Conservation (phyloP, 1,140 invertebrate species). For the Drosophila erecta region DNA sequence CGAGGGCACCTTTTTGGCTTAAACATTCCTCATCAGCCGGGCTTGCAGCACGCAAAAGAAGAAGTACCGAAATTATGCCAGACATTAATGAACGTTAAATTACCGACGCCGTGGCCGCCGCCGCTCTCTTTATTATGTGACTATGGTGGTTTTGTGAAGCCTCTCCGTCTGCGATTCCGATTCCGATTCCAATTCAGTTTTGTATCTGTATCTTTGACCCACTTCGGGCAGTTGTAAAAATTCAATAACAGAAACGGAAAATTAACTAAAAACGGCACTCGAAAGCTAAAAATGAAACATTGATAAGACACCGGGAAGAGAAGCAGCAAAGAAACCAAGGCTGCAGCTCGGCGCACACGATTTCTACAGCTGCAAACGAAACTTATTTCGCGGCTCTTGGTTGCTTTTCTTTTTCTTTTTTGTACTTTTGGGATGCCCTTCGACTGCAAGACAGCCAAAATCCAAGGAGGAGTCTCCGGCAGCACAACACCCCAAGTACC, state of each 20-base stretch:
- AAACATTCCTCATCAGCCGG: constrained; percentile 29
- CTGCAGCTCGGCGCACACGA: constrained; percentile 69
- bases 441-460: constrained; percentile 22
- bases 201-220: constrained; percentile 64
- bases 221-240: constrained; percentile 72
- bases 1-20: constrained; percentile 18
- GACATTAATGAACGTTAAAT: constrained; percentile 62
- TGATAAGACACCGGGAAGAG: constrained; percentile 69
- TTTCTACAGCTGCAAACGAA: constrained; percentile 69
- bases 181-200: not conserved
- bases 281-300: constrained; percentile 54
- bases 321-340: constrained; percentile 47
- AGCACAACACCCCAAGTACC: constrained; percentile 1
- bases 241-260: constrained; percentile 80
- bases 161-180: constrained; percentile 7
- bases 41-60: constrained; percentile 26
- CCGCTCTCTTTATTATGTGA: constrained; percentile 58
- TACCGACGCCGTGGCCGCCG: constrained; percentile 26
- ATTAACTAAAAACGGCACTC: constrained; percentile 79
- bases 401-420: constrained; percentile 5
- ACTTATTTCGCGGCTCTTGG: constrained; percentile 37
- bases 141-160: constrained; percentile 25
- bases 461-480: constrained; percentile 59
- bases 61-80: constrained; percentile 63
- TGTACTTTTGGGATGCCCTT: constrained; percentile 56